Conservation (phyloP, 2,113 vertebrate genomes). For the Ammodytes marinus region DNA sequence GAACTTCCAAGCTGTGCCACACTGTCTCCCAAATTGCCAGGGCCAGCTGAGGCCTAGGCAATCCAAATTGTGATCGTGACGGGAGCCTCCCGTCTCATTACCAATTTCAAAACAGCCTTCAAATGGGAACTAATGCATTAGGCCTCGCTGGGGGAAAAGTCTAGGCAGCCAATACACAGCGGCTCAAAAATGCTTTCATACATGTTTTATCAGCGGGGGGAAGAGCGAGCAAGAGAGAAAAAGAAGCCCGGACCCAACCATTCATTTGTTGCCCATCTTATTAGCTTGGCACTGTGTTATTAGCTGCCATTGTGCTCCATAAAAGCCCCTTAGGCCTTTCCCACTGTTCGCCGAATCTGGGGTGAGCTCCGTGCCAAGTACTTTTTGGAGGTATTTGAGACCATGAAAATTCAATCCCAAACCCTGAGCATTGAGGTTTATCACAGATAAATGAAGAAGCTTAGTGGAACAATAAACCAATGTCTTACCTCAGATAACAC, state of each 20-base stretch:
- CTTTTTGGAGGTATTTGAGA: conserved; percentile 78
- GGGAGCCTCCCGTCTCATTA: conserved; percentile 80
- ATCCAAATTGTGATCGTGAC: conserved; percentile 78
- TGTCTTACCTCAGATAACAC: conserved; percentile 76
- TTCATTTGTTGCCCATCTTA: conserved; percentile 80
- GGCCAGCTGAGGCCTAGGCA: conserved; percentile 72
- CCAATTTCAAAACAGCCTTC: conserved; percentile 82
- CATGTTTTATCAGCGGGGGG: conserved; percentile 79
- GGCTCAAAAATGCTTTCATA: conserved; percentile 79
- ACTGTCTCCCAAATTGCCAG: conserved; percentile 71
- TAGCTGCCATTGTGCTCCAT: conserved; percentile 80
- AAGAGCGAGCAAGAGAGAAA: conserved; percentile 69
- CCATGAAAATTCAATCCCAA: conserved; percentile 82
- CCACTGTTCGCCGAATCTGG: conserved; percentile 74
- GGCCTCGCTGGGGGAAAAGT: conserved; percentile 66
- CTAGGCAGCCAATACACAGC: conserved; percentile 70
- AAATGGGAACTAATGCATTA: conserved; percentile 85
- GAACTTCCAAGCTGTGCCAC: conserved; percentile 61
- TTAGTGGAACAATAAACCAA: conserved; percentile 78
- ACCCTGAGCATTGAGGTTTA: conserved; percentile 78
- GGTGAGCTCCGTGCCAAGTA: conserved; percentile 74
- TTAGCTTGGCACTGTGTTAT: conserved; percentile 82
- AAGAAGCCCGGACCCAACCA: conserved; percentile 71
- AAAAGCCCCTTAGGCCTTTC: conserved; percentile 78
- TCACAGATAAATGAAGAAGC: conserved; percentile 80